A percentile compares a stretch with the other conserved stretches of the same genome.
These are phyloP conservation scores for Melieria picta DNA, from an alignment of 2,888 invertebrate genomes.

Conservation along the genomic window DNA sequence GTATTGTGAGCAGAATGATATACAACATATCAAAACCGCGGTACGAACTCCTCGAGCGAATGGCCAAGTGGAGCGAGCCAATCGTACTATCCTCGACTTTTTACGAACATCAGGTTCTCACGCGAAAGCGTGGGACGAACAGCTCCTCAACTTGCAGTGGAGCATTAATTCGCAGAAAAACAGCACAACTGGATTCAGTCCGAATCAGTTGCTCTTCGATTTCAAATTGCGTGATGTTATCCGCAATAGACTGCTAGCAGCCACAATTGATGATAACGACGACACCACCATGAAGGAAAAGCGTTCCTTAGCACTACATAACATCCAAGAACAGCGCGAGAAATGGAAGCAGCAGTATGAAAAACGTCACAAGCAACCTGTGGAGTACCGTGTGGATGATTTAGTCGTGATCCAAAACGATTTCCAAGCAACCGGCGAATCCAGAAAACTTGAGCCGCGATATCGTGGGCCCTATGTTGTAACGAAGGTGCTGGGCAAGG, in stretches of 20 bases:
- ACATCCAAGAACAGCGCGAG: background rate
- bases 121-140: too few species aligned
- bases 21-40: constrained; percentile 41
- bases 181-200: too few species aligned
- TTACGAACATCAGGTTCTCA: too few species aligned
- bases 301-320: background rate
- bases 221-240: too few species aligned
- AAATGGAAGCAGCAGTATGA: constrained; percentile 15
- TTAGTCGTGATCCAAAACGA: constrained; percentile 22
- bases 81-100: too few species aligned
- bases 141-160: too few species aligned
- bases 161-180: too few species aligned
- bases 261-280: too few species aligned
- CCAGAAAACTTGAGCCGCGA: constrained; percentile 19
- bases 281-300: too few species aligned
- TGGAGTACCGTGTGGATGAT: constrained; percentile 5
- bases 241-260: too few species aligned
- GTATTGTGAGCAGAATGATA: constrained; percentile 29
- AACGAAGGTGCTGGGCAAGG: constrained; percentile 13
- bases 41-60: constrained; percentile 46
- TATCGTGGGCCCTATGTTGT: constrained; percentile 23
- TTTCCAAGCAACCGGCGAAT: constrained; percentile 16
- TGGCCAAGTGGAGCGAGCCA: too few species aligned
- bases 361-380: constrained; percentile 11
- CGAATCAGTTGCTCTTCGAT: too few species aligned